These are phyloP conservation scores for Zhuqinia jingwanae DNA, from an alignment of 2,888 invertebrate genomes.

Conservation along the genomic window DNA sequence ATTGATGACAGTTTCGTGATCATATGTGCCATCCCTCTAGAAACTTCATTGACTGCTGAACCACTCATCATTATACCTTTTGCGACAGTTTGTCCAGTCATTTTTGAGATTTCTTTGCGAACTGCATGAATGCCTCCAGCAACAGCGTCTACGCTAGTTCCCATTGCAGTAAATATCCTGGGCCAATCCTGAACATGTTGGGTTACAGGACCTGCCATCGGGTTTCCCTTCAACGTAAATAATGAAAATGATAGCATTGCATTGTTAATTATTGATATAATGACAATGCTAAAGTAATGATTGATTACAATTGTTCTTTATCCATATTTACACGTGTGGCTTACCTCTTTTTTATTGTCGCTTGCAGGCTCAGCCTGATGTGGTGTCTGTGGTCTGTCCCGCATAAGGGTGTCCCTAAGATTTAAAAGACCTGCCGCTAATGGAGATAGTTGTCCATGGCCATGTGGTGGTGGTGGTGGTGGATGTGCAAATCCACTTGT, in stretches of 20 bases:
- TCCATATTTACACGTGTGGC: too few relatives aligned
- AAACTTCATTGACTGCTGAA: slow-evolving; percentile 55
- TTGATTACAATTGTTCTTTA: too few relatives aligned
- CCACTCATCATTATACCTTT: slow-evolving; percentile 65
- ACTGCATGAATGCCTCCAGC: slow-evolving; percentile 63
- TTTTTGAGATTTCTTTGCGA: slow-evolving; percentile 61
- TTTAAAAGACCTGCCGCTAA: slow-evolving; percentile 12
- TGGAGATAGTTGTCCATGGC: background rate
- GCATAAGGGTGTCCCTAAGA: slow-evolving; percentile 41
- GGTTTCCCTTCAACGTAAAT: too few relatives aligned
- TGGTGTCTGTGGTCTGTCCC: slow-evolving; percentile 7
- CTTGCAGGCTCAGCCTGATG: background rate
- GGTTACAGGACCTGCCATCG: slow-evolving; percentile 41
- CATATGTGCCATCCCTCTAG: slow-evolving; percentile 61
- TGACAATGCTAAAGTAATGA: background rate
- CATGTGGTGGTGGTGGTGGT: slow-evolving; percentile 26
- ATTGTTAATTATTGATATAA: background rate
- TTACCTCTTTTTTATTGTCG: slow-evolving; percentile 19
- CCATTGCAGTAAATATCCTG: slow-evolving; percentile 62
- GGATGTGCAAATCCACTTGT: background rate
- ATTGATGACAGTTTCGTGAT: slow-evolving; percentile 55
- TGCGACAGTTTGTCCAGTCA: slow-evolving; percentile 56
- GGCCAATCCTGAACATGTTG: slow-evolving; percentile 59
- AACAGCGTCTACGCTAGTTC: slow-evolving; percentile 54
- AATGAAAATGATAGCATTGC: too few relatives aligned